Base-by-base conservation (phyloP, 1,140 invertebrate species). In the Drosophila asahinai region DNA sequence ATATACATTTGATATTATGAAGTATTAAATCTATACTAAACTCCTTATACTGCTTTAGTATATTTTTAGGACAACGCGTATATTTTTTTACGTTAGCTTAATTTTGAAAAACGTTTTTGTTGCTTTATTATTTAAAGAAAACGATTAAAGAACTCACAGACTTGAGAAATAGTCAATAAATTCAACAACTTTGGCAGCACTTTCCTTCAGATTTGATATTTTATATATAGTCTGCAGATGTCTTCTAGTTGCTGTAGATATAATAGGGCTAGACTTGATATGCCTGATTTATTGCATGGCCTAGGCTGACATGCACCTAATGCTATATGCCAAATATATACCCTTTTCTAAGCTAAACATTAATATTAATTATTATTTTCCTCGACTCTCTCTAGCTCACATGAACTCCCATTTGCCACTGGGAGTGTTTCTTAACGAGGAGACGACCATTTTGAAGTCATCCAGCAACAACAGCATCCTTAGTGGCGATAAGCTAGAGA, bases 361-460 rank as follows among this genome's bases (percentile, higher is more conserved):
- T 43, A 52, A 59, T 65, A 27, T 66, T 42, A 59, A 52, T 57
- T 65, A 27, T 66, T 38, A 59, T 52, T 72, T 22, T 36, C 14
- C 27, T 58, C 19, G 0, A 27, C 68, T 60, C 43, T 45, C 48
- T 48, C 40, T 65, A 87, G 87, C 81, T n/a, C 87, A 91, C 52
- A 83, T 91, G 65, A 87, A 83, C 51, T 66, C 80, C 2, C 83
- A 91, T 54, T 57, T 87, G 59, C 87, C 83, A 9, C 15, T 83
- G 68, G 80, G 83, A 3, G 87, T 91, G 3, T 91, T 72, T 43
- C 61, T 83, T 9, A 81, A 68, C 54, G 68, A 76, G 19, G 58
- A 81, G 42, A 38, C 30, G 30, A 33, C 30, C 11, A 47, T 47
- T 9, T 22, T 66, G 22, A 66, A 86, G 52, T 63, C 60, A 25